Evolutionary conservation across 2,797 vertebrate genomes (phyloP).

Genomic region (Garrulus glandarius): DNA sequence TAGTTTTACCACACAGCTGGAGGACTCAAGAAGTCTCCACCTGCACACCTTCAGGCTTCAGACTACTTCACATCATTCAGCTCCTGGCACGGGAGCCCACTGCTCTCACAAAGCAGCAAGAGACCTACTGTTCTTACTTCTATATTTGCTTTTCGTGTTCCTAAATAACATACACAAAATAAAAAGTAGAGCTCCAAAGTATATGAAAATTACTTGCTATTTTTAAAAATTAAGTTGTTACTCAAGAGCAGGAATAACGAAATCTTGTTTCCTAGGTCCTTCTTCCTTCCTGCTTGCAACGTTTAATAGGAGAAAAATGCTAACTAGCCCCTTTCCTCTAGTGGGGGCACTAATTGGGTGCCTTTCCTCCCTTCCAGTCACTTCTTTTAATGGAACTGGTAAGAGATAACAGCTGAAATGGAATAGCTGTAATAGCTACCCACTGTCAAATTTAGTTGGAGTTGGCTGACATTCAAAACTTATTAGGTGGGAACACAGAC

Average conservation of each 20-base stretch:
- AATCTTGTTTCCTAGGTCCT: background rate
- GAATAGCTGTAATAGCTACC: conserved; percentile 8
- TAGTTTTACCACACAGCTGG: background rate
- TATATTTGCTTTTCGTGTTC: accelerated
- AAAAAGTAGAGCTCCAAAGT: background rate
- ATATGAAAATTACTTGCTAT: background rate
- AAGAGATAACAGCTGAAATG: conserved; percentile 7
- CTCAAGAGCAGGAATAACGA: background rate
- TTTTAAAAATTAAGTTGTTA: background rate
- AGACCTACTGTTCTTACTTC: background rate
- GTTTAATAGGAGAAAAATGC: background rate
- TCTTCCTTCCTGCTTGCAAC: background rate
- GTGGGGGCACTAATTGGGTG: background rate
- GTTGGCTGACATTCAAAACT: conserved; percentile 27
- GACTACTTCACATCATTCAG: background rate
- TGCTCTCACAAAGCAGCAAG: background rate
- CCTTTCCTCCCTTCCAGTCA: background rate
- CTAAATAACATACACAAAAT: background rate
- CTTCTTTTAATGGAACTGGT: conserved; percentile 12
- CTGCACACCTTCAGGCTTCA: background rate
- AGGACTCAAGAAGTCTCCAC: background rate
- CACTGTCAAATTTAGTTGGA: background rate
- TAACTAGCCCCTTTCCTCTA: background rate
- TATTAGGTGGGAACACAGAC: background rate
- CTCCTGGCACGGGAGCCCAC: accelerated